Percentiles rank a stretch among this genome's conserved stretches.
Conservation (phyloP, 2,797 vertebrate species). For the Catostomus latipinnis region DNA sequence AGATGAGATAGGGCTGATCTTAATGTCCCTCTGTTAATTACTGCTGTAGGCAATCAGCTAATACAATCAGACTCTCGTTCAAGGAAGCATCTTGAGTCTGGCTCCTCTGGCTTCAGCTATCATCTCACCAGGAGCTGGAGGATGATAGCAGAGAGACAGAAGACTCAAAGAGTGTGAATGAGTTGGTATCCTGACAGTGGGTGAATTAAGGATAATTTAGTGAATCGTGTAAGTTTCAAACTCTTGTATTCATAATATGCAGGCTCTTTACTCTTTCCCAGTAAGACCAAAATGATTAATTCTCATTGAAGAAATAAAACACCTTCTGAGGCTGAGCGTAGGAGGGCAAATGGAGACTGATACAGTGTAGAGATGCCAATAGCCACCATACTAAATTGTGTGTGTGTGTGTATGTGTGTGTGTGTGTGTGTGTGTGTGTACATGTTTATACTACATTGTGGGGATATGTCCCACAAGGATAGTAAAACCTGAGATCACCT, state of each 20-base stretch:
- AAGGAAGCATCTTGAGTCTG: conserved; percentile 19
- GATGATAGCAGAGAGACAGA: conserved; percentile 49
- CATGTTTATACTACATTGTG: too few relatives aligned
- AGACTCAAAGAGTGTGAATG: conserved; percentile 58
- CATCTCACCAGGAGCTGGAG: conserved; percentile 61
- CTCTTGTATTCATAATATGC: conserved; percentile 57
- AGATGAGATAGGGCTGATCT: conserved; percentile 64
- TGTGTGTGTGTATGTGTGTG: not conserved
- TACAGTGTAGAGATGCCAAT: conserved; percentile 25
- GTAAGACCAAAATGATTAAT: conserved; percentile 59
- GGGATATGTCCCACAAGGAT: too few relatives aligned
- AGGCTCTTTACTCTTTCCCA: conserved; percentile 47
- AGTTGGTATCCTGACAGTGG: conserved; percentile 66
- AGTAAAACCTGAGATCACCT: too few relatives aligned
- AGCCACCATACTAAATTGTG: conserved; percentile 14
- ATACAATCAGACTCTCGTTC: conserved; percentile 38
- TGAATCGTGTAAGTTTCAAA: conserved; percentile 53
- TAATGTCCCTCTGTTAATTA: conserved; percentile 72
- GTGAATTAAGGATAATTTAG: conserved; percentile 24
- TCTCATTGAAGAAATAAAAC: conserved; percentile 64
- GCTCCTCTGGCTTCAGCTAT: conserved; percentile 44
- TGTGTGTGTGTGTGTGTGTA: not conserved
- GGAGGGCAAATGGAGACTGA: conserved; percentile 12
- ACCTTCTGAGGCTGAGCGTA: conserved; percentile 36
- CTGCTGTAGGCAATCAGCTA: conserved; percentile 61